Conservation (phyloP, 2,888 invertebrate species). For the Drosophila buzzatii region DNA sequence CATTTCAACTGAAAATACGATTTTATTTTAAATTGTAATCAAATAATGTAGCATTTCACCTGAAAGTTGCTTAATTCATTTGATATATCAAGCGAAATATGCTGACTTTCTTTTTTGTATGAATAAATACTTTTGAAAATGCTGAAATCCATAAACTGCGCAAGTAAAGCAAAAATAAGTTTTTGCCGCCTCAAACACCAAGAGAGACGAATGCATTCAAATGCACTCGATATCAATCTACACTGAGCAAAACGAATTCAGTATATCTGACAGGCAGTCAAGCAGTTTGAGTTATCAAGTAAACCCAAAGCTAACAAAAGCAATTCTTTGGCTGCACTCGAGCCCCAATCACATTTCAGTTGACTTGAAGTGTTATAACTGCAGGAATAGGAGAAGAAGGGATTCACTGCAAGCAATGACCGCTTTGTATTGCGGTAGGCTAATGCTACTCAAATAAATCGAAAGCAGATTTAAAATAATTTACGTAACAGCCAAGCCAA, state of each 20-base stretch:
- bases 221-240: neutral
- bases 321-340: conserved; percentile 6
- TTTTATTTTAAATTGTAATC: neutral
- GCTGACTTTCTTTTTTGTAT: neutral
- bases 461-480: neutral
- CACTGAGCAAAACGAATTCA: neutral
- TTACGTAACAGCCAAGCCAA: neutral
- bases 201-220: conserved; percentile 33
- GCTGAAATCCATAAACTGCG: neutral
- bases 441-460: neutral
- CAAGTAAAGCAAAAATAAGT: neutral
- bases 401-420: neutral
- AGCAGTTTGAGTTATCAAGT: conserved; percentile 5
- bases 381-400: neutral
- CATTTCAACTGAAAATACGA: neutral
- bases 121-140: neutral
- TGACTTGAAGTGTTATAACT: neutral
- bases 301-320: conserved; percentile 7
- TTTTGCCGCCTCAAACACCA: neutral
- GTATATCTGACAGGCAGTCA: neutral
- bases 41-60: neutral
- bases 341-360: conserved; percentile 26
- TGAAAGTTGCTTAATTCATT: neutral
- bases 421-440: neutral
- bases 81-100: neutral